Evolutionary conservation across 2,888 invertebrate genomes (phyloP).

Genomic region (Teinopalpus imperialis): DNA sequence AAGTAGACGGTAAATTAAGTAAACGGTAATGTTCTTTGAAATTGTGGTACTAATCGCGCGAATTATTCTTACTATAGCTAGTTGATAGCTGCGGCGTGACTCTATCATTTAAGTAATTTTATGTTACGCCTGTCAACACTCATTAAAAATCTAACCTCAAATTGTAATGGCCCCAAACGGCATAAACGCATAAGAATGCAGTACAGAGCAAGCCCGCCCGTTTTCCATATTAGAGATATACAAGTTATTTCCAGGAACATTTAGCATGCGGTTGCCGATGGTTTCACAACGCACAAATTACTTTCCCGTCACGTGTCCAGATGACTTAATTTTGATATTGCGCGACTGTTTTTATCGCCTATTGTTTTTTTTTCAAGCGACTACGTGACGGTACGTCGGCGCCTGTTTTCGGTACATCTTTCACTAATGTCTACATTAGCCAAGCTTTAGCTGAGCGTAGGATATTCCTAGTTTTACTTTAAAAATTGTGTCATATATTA

Average conservation of each 20-base stretch:
- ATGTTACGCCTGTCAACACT: no score
- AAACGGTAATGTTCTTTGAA: no score
- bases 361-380: slow-evolving; percentile 58
- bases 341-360: slow-evolving; percentile 61
- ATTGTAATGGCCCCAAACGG: slow-evolving; percentile 5
- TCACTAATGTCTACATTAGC: slow-evolving; percentile 37
- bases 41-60: no score
- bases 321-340: slow-evolving; percentile 77
- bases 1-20: no score
- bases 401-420: slow-evolving; percentile 41
- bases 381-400: slow-evolving; percentile 51
- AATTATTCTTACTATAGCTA: no score
- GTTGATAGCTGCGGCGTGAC: no score
- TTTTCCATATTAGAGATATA: slow-evolving; percentile 42
- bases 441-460: neutral
- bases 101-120: no score
- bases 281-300: slow-evolving; percentile 32
- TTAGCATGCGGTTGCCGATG: slow-evolving; percentile 41
- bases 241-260: slow-evolving; percentile 57
- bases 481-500: no score
- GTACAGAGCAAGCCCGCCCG: slow-evolving; percentile 23
- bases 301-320: slow-evolving; percentile 63
- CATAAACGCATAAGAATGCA: slow-evolving; percentile 34
- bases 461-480: slow-evolving; percentile 19
- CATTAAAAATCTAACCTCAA: slow-evolving; percentile 4